Percentiles rank a stretch among this genome's conserved stretches.
Conservation (phyloP, 2,888 invertebrate species). For the Griposia aprilina region DNA sequence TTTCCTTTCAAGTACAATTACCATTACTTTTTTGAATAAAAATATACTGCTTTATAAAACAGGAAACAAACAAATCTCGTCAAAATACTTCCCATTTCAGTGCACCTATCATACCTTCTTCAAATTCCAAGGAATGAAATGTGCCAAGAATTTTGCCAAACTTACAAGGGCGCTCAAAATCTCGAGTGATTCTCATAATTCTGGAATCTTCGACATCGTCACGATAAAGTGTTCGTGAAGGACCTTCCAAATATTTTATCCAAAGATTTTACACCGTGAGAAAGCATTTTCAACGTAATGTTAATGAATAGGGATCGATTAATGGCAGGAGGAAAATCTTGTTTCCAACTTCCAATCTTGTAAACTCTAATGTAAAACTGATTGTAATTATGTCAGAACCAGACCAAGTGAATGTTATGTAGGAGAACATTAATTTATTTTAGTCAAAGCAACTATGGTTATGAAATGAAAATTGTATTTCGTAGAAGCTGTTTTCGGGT, state of each 20-base stretch:
- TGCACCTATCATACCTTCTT: slow-evolving; percentile 27
- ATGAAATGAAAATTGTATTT: slow-evolving; percentile 29
- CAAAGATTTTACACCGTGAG: slow-evolving; percentile 53
- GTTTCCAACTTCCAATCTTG: neutral
- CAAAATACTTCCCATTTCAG: neutral
- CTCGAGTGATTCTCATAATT: slow-evolving; percentile 64
- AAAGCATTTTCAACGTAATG: slow-evolving; percentile 46
- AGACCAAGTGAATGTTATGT: slow-evolving; percentile 17
- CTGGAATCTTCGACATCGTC: slow-evolving; percentile 51
- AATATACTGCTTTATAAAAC: neutral
- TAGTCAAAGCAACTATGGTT: slow-evolving; percentile 11
- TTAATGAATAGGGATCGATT: slow-evolving; percentile 46
- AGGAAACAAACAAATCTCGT: slow-evolving; percentile 8
- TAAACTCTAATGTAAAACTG: slow-evolving; percentile 21
- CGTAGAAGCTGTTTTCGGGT: neutral
- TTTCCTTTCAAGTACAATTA: neutral
- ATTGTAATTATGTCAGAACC: slow-evolving; percentile 40
- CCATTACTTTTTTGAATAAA: neutral
- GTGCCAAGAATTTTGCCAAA: slow-evolving; percentile 47
- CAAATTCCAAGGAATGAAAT: slow-evolving; percentile 38
- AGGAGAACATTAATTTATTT: slow-evolving; percentile 29
- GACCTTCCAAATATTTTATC: slow-evolving; percentile 55
- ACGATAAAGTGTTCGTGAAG: slow-evolving; percentile 55
- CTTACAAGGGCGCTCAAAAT: slow-evolving; percentile 46
- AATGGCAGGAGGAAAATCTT: slow-evolving; percentile 38